phyloP scores from a whole-genome alignment of 1,140 invertebrate genomes.

The Trachymyrmex cornetzi region DNA sequence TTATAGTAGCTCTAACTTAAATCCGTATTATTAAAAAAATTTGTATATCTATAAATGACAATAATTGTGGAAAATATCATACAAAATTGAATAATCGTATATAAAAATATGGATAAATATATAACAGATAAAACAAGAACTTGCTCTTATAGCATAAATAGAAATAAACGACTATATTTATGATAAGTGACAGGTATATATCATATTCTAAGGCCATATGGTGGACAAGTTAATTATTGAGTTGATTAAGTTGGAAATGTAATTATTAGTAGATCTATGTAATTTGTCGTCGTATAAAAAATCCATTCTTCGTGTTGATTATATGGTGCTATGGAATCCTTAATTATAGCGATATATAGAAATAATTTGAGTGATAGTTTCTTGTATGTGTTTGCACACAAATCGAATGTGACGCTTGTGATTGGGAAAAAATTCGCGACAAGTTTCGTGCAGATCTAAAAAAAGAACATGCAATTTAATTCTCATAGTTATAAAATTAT shows the following conservation, averaged over 20 bases:
- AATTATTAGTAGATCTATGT: slow-evolving; percentile 44
- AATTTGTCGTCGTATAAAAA: slow-evolving; percentile 39
- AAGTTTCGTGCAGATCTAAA: not conserved
- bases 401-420: not conserved
- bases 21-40: not conserved
- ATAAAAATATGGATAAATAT: not conserved
- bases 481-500: not conserved
- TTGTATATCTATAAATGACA: slow-evolving; percentile 1
- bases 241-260: slow-evolving; percentile 44
- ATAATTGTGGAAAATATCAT: not conserved
- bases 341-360: slow-evolving; percentile 16
- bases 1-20: not conserved
- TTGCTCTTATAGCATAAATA: not conserved
- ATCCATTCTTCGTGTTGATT: slow-evolving; percentile 27
- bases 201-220: slow-evolving; percentile 14
- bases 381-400: not conserved
- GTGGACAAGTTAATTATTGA: slow-evolving; percentile 45
- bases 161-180: slow-evolving; percentile 26
- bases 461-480: not conserved
- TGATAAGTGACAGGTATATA: slow-evolving; percentile 4
- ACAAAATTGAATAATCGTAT: slow-evolving; percentile 15
- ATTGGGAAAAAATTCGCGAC: not conserved
- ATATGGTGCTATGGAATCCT: slow-evolving; percentile 5
- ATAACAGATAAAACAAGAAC: not conserved
- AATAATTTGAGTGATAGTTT: slow-evolving; percentile 21